phyloP scores from a whole-genome alignment of 2,797 vertebrate species.

The Sebastes wilsoni region DNA sequence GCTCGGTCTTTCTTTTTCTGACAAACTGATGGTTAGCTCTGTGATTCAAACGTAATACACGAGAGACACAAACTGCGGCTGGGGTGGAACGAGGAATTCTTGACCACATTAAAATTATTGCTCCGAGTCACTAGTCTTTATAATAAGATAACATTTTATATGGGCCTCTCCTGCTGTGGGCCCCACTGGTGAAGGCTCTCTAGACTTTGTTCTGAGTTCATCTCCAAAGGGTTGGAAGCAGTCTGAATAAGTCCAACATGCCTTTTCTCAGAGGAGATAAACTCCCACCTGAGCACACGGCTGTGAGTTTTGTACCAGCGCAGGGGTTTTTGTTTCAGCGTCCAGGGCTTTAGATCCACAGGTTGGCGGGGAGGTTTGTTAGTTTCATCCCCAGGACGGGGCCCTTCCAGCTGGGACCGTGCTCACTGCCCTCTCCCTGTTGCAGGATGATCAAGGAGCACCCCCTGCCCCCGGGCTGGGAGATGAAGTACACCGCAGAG shows the following conservation, averaged over 20 bases:
- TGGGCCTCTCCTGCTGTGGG: neutral
- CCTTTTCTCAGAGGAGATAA: neutral
- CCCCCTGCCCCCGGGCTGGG: constrained; percentile 96
- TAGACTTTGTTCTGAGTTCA: neutral
- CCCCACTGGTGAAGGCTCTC: neutral
- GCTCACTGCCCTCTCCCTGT: constrained; percentile 78
- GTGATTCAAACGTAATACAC: neutral
- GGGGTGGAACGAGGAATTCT: neutral
- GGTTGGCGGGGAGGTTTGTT: constrained; percentile 33
- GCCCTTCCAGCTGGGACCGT: constrained; percentile 51
- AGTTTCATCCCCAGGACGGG: constrained; percentile 45
- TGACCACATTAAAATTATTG: neutral
- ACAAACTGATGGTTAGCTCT: neutral
- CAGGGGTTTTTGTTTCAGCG: neutral
- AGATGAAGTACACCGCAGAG: constrained; percentile 98
- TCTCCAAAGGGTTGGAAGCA: neutral
- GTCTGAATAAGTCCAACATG: neutral
- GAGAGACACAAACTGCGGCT: neutral
- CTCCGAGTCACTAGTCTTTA: neutral
- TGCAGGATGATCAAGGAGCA: constrained; percentile 98
- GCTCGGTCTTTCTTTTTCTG: neutral
- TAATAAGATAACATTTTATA: neutral
- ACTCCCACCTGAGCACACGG: neutral
- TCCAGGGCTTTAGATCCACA: constrained; percentile 20
- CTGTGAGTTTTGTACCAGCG: neutral